Evolutionary conservation across 2,113 vertebrate genomes (phyloP).

Genomic region (Archilochus colubris): DNA sequence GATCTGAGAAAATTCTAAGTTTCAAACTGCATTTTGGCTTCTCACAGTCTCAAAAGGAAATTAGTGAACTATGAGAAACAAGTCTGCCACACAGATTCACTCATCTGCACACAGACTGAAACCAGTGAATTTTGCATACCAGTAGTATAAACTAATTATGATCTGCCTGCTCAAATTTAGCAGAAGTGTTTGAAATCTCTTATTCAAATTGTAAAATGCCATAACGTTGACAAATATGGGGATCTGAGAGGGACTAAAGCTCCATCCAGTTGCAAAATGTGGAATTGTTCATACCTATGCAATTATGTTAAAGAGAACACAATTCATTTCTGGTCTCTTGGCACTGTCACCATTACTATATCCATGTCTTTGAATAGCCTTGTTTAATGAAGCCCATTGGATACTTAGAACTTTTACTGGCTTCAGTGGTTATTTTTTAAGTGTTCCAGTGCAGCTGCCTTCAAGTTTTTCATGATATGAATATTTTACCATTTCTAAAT

Average conservation of each 20-base stretch:
- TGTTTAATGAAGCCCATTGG: not conserved
- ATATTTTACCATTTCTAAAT: not conserved
- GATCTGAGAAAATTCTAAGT: slow-evolving; percentile 21
- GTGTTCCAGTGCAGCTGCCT: not conserved
- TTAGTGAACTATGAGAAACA: slow-evolving; percentile 43
- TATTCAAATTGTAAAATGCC: not conserved
- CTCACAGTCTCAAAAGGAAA: slow-evolving; percentile 45
- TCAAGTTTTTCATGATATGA: not conserved
- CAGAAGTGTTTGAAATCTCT: not conserved
- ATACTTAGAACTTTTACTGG: not conserved
- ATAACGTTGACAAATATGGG: not conserved
- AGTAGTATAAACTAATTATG: not conserved
- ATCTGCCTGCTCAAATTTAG: not conserved
- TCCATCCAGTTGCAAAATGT: not conserved
- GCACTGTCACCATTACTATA: not conserved
- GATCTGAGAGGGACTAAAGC: not conserved
- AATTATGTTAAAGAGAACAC: not conserved
- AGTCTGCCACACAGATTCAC: slow-evolving; percentile 4
- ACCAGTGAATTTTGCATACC: not conserved
- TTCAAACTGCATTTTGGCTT: slow-evolving; percentile 59
- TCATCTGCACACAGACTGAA: not conserved
- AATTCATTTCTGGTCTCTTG: not conserved
- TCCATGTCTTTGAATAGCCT: not conserved
- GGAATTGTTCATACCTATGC: not conserved
- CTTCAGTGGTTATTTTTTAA: not conserved